Percentiles rank a stretch among this genome's conserved stretches.
Evolutionary conservation across 1,140 invertebrate species (phyloP).

Genomic region (Lordiphosa collinella): DNA sequence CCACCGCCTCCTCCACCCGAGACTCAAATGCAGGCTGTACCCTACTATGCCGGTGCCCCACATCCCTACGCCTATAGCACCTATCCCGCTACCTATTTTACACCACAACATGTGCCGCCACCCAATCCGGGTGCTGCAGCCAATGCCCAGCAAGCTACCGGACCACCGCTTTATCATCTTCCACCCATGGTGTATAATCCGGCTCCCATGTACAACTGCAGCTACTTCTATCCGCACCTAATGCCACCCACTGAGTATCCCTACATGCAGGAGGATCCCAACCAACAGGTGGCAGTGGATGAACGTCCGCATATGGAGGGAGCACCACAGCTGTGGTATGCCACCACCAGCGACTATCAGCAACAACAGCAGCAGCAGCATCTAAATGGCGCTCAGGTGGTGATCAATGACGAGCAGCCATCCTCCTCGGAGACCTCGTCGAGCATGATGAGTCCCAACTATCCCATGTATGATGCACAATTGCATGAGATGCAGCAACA

Average conservation of each 20-base stretch:
- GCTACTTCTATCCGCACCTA: slow-evolving; percentile 46
- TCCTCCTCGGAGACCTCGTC: slow-evolving; percentile 63
- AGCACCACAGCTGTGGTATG: slow-evolving; percentile 59
- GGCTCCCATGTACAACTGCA: slow-evolving; percentile 47
- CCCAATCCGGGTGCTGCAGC: slow-evolving; percentile 44
- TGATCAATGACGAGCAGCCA: slow-evolving; percentile 57
- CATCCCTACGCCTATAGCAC: slow-evolving; percentile 51
- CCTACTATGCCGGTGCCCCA: slow-evolving; percentile 49
- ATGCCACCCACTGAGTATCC: slow-evolving; percentile 57
- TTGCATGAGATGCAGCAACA: slow-evolving; percentile 73
- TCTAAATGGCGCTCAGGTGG: slow-evolving; percentile 29
- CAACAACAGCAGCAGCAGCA: slow-evolving; percentile 41
- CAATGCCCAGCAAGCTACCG: slow-evolving; percentile 64
- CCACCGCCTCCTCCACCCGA: slow-evolving; percentile 45
- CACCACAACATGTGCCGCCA: slow-evolving; percentile 49
- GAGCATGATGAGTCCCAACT: slow-evolving; percentile 72
- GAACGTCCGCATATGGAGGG: slow-evolving; percentile 51
- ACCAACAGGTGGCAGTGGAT: slow-evolving; percentile 34
- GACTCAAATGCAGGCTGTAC: slow-evolving; percentile 53
- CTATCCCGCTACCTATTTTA: slow-evolving; percentile 60
- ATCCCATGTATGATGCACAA: slow-evolving; percentile 70
- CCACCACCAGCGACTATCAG: slow-evolving; percentile 51
- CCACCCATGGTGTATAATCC: slow-evolving; percentile 35
- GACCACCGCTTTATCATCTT: slow-evolving; percentile 55
- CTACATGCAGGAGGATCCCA: slow-evolving; percentile 50